Percentiles rank a stretch among this genome's conserved stretches.
phyloP scores from a whole-genome alignment of 1,140 invertebrate species.

The Bombus breviceps region DNA sequence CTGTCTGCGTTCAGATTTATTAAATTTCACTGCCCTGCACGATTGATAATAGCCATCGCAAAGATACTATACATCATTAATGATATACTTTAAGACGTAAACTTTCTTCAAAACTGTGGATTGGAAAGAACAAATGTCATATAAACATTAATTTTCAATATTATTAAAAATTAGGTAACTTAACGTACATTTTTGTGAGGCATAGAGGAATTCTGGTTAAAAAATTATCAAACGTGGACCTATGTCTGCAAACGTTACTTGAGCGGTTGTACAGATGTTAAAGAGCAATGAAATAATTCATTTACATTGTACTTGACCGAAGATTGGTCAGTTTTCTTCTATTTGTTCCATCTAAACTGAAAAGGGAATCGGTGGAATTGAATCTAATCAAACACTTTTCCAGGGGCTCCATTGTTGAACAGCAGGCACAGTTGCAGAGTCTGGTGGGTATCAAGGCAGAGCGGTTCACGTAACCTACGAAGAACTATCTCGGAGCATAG shows the following conservation, averaged over 20 bases:
- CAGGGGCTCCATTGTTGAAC: neutral
- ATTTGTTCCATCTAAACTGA: neutral
- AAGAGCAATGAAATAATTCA: neutral
- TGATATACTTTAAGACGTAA: neutral
- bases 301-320: neutral
- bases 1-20: conserved; percentile 17
- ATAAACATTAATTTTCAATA: neutral
- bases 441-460: conserved; percentile 11
- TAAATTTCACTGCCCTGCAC: neutral
- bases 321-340: no score
- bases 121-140: neutral
- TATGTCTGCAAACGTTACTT: no score
- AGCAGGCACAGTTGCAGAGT: neutral
- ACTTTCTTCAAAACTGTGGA: neutral
- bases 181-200: neutral
- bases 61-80: neutral
- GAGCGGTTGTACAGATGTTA: neutral
- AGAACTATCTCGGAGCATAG: conserved; percentile 61
- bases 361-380: neutral
- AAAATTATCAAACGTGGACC: no score
- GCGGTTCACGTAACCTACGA: conserved; percentile 55
- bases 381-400: neutral
- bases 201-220: no score
- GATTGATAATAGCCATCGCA: neutral
- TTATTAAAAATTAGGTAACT: neutral